These are phyloP conservation scores for Habropoda laboriosa DNA, from an alignment of 1,140 invertebrate genomes.

Conservation along the genomic window DNA sequence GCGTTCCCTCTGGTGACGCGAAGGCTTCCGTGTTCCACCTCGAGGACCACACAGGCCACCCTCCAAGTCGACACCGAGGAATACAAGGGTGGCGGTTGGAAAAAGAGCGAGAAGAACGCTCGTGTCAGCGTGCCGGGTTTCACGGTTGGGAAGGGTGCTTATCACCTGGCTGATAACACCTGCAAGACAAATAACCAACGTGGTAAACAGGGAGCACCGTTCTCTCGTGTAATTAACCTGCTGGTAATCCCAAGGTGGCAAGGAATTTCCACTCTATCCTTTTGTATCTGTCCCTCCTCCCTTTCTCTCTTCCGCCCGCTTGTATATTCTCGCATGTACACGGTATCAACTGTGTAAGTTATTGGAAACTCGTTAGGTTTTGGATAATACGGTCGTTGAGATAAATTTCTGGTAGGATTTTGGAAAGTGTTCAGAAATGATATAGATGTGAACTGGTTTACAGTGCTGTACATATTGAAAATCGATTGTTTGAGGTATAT, in stretches of 20 bases:
- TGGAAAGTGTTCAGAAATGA: no score
- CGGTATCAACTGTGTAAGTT: no score
- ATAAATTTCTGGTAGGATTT: no score
- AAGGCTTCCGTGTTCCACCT: slow-evolving; percentile 18
- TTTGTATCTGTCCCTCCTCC: neutral
- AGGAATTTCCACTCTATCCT: neutral
- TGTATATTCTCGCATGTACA: no score
- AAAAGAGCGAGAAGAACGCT: slow-evolving; percentile 24
- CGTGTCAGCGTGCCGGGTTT: slow-evolving; percentile 22
- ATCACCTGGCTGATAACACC: slow-evolving; percentile 69
- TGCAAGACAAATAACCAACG: slow-evolving; percentile 66
- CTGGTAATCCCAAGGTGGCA: slow-evolving; percentile 39
- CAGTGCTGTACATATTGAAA: no score
- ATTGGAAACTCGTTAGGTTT: no score
- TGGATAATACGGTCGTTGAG: no score
- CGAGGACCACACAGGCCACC: slow-evolving; percentile 21
- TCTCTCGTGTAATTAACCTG: slow-evolving; percentile 68
- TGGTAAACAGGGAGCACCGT: slow-evolving; percentile 52
- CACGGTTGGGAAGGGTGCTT: slow-evolving; percentile 61
- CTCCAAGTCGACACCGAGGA: neutral
- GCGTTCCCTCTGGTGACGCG: slow-evolving; percentile 29
- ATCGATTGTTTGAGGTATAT: no score
- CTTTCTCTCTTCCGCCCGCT: no score
- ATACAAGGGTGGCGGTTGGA: neutral
- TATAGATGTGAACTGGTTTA: no score